Evolutionary conservation across 2,888 invertebrate species (phyloP).

Genomic region (Lycophotia porphyrea): DNA sequence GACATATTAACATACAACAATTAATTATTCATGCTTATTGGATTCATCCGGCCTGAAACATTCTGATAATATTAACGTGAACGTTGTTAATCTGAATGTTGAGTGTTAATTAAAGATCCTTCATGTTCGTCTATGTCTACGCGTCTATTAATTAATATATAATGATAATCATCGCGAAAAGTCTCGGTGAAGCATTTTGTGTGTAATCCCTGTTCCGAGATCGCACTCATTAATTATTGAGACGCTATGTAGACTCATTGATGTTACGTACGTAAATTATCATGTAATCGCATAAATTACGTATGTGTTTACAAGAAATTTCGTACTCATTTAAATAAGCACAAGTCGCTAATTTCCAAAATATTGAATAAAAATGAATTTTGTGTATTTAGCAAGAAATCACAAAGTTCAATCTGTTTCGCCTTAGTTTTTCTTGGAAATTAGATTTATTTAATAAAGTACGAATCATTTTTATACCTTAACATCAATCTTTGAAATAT

Average conservation of each 20-base stretch:
- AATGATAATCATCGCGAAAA: constrained; percentile 64
- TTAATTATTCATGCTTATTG: constrained; percentile 77
- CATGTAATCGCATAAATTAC: constrained; percentile 52
- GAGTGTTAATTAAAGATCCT: constrained; percentile 70
- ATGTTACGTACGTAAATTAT: constrained; percentile 57
- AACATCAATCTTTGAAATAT: constrained; percentile 75
- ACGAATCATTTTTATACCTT: constrained; percentile 66
- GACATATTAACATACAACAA: constrained; percentile 72
- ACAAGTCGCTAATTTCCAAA: background rate
- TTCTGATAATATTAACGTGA: constrained; percentile 72
- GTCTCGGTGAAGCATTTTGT: constrained; percentile 56
- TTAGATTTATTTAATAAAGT: constrained; percentile 50
- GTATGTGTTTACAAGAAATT: constrained; percentile 26
- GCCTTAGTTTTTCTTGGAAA: constrained; percentile 16
- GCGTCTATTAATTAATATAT: constrained; percentile 66
- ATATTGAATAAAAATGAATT: background rate
- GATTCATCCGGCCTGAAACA: constrained; percentile 69
- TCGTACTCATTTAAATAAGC: constrained; percentile 22
- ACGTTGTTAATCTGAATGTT: constrained; percentile 68
- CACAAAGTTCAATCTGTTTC: constrained; percentile 6
- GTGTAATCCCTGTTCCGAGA: constrained; percentile 67
- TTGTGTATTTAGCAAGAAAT: background rate
- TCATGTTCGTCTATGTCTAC: constrained; percentile 52
- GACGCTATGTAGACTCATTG: constrained; percentile 57
- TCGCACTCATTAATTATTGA: constrained; percentile 66